A percentile compares a stretch with the other conserved stretches of the same genome.
Evolutionary conservation across 1,140 invertebrate species (phyloP).

Genomic region (Geopemphigus sp.): DNA sequence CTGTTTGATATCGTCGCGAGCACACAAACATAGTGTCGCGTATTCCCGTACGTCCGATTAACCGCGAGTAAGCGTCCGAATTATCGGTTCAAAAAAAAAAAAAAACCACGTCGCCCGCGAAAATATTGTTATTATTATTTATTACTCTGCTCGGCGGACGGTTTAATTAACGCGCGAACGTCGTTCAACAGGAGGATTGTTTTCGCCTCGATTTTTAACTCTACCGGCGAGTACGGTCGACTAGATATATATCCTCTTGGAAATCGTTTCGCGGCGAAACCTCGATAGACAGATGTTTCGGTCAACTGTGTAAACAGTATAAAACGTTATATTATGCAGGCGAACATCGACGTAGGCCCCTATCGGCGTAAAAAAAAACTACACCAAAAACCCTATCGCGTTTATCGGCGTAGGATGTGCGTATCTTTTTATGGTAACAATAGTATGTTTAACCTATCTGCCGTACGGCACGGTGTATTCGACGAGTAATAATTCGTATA

Average conservation of each 20-base stretch:
- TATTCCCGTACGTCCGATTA: no score
- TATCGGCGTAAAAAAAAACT: conserved; percentile 22
- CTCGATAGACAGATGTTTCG: conserved; percentile 48
- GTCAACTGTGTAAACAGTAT: conserved; percentile 50
- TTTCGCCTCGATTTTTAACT: background rate
- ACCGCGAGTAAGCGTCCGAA: no score
- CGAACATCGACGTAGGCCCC: conserved; percentile 34
- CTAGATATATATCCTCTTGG: background rate
- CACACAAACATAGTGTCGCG: background rate
- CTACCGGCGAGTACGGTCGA: background rate
- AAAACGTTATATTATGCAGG: conserved; percentile 29
- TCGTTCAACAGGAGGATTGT: no score
- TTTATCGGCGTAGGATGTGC: conserved; percentile 42
- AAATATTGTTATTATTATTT: no score
- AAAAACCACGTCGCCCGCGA: no score
- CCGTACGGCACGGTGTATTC: no score
- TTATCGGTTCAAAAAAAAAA: no score
- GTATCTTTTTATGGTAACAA: conserved; percentile 22
- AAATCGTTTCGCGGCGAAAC: conserved; percentile 14
- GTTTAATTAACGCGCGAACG: no score
- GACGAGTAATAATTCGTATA: no score
- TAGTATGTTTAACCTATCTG: background rate
- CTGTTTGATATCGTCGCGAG: background rate
- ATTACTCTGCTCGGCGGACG: no score
- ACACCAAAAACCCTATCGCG: background rate